phyloP scores from a whole-genome alignment of 1,140 invertebrate genomes.

The Dendrolimus punctatus region DNA sequence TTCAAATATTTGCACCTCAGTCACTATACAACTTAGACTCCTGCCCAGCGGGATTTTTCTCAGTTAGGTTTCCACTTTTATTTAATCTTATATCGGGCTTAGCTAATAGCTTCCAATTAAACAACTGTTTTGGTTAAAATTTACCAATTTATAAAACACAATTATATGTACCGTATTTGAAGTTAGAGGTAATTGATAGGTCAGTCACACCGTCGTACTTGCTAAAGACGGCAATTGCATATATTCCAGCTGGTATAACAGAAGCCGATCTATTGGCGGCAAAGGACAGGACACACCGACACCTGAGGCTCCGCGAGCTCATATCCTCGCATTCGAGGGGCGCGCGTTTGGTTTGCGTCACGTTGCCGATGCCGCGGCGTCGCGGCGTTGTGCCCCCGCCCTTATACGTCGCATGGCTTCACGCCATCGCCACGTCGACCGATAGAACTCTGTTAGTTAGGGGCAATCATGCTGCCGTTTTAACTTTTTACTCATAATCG shows the following conservation, averaged over 20 bases:
- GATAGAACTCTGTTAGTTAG: conserved; percentile 81
- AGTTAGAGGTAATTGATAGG: too few relatives aligned
- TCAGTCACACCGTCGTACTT: too few relatives aligned
- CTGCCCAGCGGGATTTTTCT: too few relatives aligned
- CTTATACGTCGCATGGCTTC: conserved; percentile 95
- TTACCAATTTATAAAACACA: too few relatives aligned
- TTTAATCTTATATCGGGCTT: too few relatives aligned
- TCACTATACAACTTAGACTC: too few relatives aligned
- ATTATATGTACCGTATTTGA: too few relatives aligned
- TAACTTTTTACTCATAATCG: conserved; percentile 94
- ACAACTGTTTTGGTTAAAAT: too few relatives aligned
- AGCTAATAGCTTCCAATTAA: too few relatives aligned
- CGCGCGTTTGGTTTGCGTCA: conserved; percentile 94
- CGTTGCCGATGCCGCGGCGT: conserved; percentile 93
- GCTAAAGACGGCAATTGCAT: neutral
- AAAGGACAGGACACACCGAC: conserved; percentile 92
- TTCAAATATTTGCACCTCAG: too few relatives aligned
- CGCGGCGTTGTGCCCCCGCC: conserved; percentile 86
- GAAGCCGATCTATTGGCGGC: conserved; percentile 88
- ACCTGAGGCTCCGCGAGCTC: conserved; percentile 90
- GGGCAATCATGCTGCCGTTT: conserved; percentile 95
- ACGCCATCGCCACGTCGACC: conserved; percentile 87
- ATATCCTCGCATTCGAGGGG: conserved; percentile 88
- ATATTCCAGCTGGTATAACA: conserved; percentile 76
- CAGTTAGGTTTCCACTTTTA: too few relatives aligned